Conservation (phyloP, 1,140 invertebrate genomes). For the Gonatopus flavifemur region DNA sequence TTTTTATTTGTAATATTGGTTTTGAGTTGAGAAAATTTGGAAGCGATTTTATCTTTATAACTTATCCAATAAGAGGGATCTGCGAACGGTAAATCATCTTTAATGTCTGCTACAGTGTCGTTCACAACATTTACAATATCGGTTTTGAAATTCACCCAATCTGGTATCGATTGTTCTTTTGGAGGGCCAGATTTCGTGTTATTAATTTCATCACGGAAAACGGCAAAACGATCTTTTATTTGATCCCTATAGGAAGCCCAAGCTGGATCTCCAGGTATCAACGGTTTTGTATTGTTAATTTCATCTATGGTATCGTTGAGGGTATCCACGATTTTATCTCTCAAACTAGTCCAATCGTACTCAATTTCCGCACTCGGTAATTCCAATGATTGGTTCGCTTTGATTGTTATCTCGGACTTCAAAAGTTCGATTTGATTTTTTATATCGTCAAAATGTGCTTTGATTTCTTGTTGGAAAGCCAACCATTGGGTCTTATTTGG, state of each 20-base stretch:
- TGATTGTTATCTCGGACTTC: too few species aligned
- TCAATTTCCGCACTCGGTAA: too few species aligned
- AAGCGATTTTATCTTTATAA: conserved; percentile 17
- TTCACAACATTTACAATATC: conserved; percentile 8
- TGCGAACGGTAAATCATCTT: conserved; percentile 9
- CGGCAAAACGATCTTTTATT: conserved; percentile 14
- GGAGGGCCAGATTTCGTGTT: not conserved
- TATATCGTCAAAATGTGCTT: conserved; percentile 12
- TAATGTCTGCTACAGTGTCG: conserved; percentile 6
- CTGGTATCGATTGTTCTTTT: not conserved
- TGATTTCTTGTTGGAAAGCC: conserved; percentile 15
- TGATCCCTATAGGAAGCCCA: conserved; percentile 8
- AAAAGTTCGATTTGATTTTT: conserved; percentile 7
- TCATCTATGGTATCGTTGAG: conserved; percentile 10
- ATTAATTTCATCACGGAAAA: not conserved
- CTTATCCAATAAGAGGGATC: conserved; percentile 15
- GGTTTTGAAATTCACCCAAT: conserved; percentile 13
- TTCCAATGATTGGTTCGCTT: too few species aligned
- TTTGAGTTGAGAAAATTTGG: too few species aligned
- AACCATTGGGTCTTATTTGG: conserved; percentile 9
- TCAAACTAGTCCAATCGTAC: conserved; percentile 23
- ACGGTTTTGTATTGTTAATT: conserved; percentile 12
- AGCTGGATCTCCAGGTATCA: conserved; percentile 14
- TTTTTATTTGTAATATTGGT: too few species aligned
- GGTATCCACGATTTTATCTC: conserved; percentile 10